phyloP scores from a whole-genome alignment of 2,113 vertebrate genomes.

The Zootoca vivipara region DNA sequence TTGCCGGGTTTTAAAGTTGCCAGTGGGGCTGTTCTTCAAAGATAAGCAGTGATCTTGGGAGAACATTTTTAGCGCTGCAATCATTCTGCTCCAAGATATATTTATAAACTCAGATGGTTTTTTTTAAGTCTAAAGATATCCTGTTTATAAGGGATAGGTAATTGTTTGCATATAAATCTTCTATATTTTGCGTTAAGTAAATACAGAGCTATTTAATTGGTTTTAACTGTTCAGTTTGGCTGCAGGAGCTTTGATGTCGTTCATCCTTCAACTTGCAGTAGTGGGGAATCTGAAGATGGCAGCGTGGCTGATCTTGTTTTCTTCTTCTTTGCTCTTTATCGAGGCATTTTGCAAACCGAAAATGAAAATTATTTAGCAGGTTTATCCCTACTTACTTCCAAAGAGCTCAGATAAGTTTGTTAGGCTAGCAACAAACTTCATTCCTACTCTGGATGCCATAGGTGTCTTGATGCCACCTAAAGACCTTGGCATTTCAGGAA shows the following conservation, averaged over 20 bases:
- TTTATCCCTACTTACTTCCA: too few relatives aligned
- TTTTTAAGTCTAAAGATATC: neutral
- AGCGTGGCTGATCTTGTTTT: neutral
- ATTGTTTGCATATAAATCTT: neutral
- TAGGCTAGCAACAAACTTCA: too few relatives aligned
- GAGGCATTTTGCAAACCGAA: too few relatives aligned
- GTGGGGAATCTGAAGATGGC: neutral
- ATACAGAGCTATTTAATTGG: neutral
- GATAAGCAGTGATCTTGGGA: neutral
- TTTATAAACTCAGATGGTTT: neutral
- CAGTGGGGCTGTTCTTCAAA: neutral
- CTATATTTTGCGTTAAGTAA: neutral
- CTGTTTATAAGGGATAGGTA: neutral
- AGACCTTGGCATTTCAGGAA: too few relatives aligned
- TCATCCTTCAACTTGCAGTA: neutral
- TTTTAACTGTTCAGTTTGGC: neutral
- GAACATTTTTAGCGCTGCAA: neutral
- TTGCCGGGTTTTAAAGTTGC: neutral
- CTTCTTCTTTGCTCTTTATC: neutral
- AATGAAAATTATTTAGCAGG: too few relatives aligned
- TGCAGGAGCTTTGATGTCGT: neutral
- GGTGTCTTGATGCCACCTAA: too few relatives aligned
- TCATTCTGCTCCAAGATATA: neutral
- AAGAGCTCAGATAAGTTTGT: too few relatives aligned
- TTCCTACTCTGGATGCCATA: too few relatives aligned